A percentile compares a stretch with the other conserved stretches of the same genome.
Conservation (phyloP, 1,140 invertebrate genomes). For the Euwallacea fornicatus region DNA sequence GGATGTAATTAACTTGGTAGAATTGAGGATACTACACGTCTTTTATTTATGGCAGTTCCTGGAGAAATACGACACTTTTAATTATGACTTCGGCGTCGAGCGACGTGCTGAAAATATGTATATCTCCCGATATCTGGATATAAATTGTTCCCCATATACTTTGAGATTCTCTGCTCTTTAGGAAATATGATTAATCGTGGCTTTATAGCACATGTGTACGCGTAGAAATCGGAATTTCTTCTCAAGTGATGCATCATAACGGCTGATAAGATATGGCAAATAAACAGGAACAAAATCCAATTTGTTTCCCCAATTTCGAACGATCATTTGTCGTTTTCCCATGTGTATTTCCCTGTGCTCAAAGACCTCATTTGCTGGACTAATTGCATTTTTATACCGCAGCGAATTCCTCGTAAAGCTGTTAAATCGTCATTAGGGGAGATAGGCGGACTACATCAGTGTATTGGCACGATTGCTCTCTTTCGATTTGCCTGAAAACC, state of each 20-base stretch:
- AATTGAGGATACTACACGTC: constrained; percentile 2
- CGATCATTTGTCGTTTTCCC: not conserved
- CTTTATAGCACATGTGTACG: no score
- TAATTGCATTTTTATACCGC: constrained; percentile 4
- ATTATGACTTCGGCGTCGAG: not conserved
- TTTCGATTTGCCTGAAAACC: not conserved
- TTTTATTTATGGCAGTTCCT: not conserved
- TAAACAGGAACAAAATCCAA: not conserved
- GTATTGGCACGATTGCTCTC: not conserved
- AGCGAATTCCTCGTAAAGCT: not conserved
- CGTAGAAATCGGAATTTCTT: no score
- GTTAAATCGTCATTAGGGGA: constrained; percentile 5
- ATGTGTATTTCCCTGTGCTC: not conserved
- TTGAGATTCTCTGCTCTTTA: no score
- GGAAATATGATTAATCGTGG: no score
- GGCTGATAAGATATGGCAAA: no score
- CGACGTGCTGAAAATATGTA: not conserved
- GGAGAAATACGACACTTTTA: constrained; percentile 6
- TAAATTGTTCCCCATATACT: no score
- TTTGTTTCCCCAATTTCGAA: not conserved
- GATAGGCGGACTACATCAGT: not conserved
- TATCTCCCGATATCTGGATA: not conserved
- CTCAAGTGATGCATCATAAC: no score
- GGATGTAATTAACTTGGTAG: constrained; percentile 28
- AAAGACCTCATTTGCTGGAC: not conserved